A percentile compares a stretch with the other conserved stretches of the same genome.
phyloP scores from a whole-genome alignment of 2,797 vertebrate species.

The Eremophila alpestris region DNA sequence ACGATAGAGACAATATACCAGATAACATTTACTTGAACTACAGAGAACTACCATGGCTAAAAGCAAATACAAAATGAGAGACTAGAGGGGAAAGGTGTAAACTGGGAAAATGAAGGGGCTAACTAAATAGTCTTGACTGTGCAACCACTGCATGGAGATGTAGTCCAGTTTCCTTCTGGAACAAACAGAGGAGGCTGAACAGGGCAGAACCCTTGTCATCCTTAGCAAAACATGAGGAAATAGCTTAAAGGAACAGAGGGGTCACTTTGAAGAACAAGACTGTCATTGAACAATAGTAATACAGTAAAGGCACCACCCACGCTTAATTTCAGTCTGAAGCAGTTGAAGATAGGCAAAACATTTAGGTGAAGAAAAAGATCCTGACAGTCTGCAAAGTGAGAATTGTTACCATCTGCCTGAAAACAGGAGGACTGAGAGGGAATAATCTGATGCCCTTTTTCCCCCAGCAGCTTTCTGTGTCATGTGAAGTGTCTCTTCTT shows the following conservation, averaged over 20 bases:
- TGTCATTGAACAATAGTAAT: constrained; percentile 78
- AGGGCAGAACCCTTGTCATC: constrained; percentile 51
- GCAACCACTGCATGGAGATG: constrained; percentile 54
- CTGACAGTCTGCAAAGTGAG: constrained; percentile 59
- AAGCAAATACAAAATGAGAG: constrained; percentile 60
- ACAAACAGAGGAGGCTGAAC: constrained; percentile 44
- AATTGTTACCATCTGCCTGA: constrained; percentile 43
- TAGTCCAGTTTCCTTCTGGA: constrained; percentile 12
- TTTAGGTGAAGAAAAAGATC: constrained; percentile 63
- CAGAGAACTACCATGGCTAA: constrained; percentile 48
- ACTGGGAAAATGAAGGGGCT: background rate
- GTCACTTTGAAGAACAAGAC: constrained; percentile 78
- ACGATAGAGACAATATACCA: constrained; percentile 41
- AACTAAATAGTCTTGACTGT: constrained; percentile 42
- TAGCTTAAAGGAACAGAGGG: constrained; percentile 67
- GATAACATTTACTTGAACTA: constrained; percentile 59
- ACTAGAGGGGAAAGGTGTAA: background rate
- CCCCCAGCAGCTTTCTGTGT: constrained; percentile 19
- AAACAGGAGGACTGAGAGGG: constrained; percentile 40
- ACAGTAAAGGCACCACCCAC: constrained; percentile 85
- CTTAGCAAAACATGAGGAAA: constrained; percentile 69
- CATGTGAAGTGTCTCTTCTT: background rate
- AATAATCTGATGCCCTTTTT: constrained; percentile 42
- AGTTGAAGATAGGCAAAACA: constrained; percentile 75
- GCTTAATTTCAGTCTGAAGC: constrained; percentile 79